These are phyloP conservation scores for Osmerus eperlanus DNA, from an alignment of 2,113 vertebrate species.

Conservation along the genomic window DNA sequence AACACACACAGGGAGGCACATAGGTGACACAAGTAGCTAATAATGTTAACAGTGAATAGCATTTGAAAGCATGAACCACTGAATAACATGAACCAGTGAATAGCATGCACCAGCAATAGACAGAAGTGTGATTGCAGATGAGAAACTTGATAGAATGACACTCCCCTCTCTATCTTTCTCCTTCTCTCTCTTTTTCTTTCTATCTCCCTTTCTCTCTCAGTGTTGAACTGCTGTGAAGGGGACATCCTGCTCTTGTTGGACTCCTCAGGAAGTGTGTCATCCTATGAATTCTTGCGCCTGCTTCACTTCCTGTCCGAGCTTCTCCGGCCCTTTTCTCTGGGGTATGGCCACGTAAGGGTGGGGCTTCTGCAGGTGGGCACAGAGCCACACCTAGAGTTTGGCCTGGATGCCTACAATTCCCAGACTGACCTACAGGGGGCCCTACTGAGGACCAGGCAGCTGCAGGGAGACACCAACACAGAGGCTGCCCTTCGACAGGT, in stretches of 20 bases:
- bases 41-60: no score
- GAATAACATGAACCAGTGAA: background rate
- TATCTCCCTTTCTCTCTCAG: slow-evolving; percentile 36
- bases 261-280: slow-evolving; percentile 85
- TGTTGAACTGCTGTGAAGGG: slow-evolving; percentile 66
- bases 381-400: slow-evolving; percentile 74
- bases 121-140: no score
- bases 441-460: slow-evolving; percentile 68
- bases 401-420: slow-evolving; percentile 65
- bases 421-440: slow-evolving; percentile 60
- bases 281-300: slow-evolving; percentile 81
- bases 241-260: slow-evolving; percentile 86
- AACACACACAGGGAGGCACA: no score
- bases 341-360: slow-evolving; percentile 72
- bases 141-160: no score
- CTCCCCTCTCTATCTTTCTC: background rate
- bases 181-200: background rate
- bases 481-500: slow-evolving; percentile 72
- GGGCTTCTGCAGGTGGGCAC: slow-evolving; percentile 87
- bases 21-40: no score
- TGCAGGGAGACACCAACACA: slow-evolving; percentile 86
- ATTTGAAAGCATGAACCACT: no score
- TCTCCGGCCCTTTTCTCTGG: slow-evolving; percentile 73
- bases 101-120: background rate
- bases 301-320: slow-evolving; percentile 77